Conservation (phyloP, 2,888 invertebrate species). For the Norana najaformis region DNA sequence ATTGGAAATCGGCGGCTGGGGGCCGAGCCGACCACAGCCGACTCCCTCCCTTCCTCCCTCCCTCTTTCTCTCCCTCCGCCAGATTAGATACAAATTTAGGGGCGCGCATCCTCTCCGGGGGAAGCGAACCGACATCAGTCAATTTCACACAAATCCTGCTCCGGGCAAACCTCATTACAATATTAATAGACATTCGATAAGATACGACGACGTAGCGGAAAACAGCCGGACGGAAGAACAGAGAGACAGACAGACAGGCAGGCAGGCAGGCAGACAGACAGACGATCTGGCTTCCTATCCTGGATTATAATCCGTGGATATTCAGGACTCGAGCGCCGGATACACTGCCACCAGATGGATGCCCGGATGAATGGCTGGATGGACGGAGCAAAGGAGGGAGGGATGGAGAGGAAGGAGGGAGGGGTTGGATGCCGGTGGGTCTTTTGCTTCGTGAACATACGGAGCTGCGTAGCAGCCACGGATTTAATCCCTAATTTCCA, state of each 20-base stretch:
- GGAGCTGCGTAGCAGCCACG: neutral
- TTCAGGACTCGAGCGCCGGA: neutral
- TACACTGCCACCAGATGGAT: neutral
- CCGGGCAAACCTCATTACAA: slow-evolving; percentile 21
- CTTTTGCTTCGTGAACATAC: neutral
- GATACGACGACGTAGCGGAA: neutral
- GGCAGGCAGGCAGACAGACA: neutral
- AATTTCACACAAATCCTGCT: slow-evolving; percentile 20
- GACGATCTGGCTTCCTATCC: neutral
- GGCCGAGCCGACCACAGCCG: slow-evolving; percentile 4
- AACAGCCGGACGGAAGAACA: neutral
- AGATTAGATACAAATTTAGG: slow-evolving; percentile 22
- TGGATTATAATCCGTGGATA: neutral
- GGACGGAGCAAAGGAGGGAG: neutral
- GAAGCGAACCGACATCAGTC: neutral
- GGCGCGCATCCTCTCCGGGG: neutral
- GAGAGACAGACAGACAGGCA: neutral
- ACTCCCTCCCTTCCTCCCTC: neutral
- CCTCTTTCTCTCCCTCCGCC: neutral
- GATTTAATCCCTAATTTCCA: slow-evolving; percentile 4
- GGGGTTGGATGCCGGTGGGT: neutral
- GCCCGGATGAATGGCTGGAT: neutral
- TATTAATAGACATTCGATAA: slow-evolving; percentile 25
- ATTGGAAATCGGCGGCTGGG: neutral
- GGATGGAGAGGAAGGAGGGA: neutral